Evolutionary conservation across 2,888 invertebrate genomes (phyloP), one percentile per base, ranked within the genome.

Genomic region (Seira ritae): DNA sequence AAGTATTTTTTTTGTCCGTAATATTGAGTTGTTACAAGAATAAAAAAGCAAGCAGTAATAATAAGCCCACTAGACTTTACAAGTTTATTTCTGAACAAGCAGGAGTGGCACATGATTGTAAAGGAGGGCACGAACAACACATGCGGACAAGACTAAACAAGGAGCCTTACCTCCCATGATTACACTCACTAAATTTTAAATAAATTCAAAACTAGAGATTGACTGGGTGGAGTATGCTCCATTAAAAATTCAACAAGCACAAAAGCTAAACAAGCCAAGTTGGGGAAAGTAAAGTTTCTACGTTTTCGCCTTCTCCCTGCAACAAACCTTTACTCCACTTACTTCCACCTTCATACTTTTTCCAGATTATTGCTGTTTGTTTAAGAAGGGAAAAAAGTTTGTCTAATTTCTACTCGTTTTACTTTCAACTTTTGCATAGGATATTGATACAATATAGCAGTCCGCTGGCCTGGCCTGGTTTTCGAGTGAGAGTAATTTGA

Each of bases 111-210:
- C 55, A 55, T 68, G 73, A 78, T 81, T 81, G 81, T 81, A 75
- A 69, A 82, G 50, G 50, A 72, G 24, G 65, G 70, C 20, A 60
- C 60, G 62, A 23, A 20, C 66, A 17, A 46, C 12, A 66, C 15
- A 66, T 24, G 12, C 24, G 50, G 50, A 55, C 65, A 67, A 31
- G 3, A 50, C 50, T n/a, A 2, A n/a, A 50, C 50, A 50, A 50
- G 50, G 15, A 50, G 50, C 50, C 37, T 17, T 78, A 78, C 83
- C 83, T 78, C 83, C 83, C 83, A 83, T 83, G 82, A 83, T 83
- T 83, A 78, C 78, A 77, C 69, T 74, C 74, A 83, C 78, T 83
- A 77, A 83, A 83, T 83, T 83, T 83, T 83, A 83, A 83, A 83
- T 83, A 83, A 78, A 83, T 83, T 83, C 83, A 83, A 83, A 83